phyloP scores from a whole-genome alignment of 2,888 invertebrate genomes.

The Rotaria sp. region DNA sequence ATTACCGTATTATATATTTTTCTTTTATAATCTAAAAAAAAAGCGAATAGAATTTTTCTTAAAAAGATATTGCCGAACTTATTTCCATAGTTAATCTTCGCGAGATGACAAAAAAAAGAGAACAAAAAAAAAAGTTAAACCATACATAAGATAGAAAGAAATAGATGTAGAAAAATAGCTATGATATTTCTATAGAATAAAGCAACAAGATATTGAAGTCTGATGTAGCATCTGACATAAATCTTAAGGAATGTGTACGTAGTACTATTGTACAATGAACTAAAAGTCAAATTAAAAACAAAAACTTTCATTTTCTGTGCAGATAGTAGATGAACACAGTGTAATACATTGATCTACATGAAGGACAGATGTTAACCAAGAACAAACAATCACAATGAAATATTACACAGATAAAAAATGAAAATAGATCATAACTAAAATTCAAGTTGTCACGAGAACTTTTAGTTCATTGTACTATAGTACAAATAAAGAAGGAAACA shows the following conservation, averaged over 20 bases:
- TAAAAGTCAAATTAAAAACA: too few species aligned
- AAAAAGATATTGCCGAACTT: neutral
- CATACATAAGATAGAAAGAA: neutral
- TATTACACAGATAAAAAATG: too few species aligned
- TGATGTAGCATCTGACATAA: neutral
- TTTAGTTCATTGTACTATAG: too few species aligned
- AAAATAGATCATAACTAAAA: too few species aligned
- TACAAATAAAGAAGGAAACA: neutral
- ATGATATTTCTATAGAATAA: neutral
- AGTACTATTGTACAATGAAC: neutral
- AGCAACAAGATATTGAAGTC: neutral
- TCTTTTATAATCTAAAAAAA: neutral
- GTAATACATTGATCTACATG: too few species aligned
- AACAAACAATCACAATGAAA: too few species aligned
- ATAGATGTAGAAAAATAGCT: slow-evolving; percentile 11
- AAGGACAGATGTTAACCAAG: too few species aligned
- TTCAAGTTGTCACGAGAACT: too few species aligned
- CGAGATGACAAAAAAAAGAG: neutral
- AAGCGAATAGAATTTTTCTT: neutral
- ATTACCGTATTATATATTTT: too few species aligned
- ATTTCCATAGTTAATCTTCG: neutral
- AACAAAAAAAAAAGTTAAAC: neutral
- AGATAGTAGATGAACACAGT: too few species aligned
- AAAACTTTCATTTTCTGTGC: too few species aligned
- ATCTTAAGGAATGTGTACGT: neutral